These are phyloP conservation scores for Melieria crassipennis DNA, from an alignment of 2,888 invertebrate species.

Conservation along the genomic window DNA sequence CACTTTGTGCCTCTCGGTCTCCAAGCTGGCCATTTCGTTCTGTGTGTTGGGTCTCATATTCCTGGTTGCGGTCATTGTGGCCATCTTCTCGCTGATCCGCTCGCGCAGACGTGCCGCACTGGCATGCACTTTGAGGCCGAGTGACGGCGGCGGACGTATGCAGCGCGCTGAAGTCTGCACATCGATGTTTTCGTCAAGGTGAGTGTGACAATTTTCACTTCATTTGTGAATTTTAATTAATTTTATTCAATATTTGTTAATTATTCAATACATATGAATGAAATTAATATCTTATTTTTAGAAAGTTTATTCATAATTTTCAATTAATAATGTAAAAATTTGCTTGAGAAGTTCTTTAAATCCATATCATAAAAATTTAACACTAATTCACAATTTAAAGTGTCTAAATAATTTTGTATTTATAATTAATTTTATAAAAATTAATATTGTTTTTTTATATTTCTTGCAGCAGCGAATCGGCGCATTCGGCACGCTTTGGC, in stretches of 20 bases:
- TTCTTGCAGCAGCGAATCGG: constrained; percentile 61
- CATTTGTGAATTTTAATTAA: constrained; percentile 42
- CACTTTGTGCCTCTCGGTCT: constrained; percentile 77
- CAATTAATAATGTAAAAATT: too few species aligned
- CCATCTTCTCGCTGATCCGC: constrained; percentile 74
- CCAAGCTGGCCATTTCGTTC: constrained; percentile 80
- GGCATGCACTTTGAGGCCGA: constrained; percentile 34
- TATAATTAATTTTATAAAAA: neutral
- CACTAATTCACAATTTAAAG: too few species aligned
- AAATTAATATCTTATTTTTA: too few species aligned
- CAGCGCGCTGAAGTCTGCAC: constrained; percentile 58
- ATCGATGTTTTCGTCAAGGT: constrained; percentile 62
- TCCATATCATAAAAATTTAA: too few species aligned
- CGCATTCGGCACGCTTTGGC: constrained; percentile 62
- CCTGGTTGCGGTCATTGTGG: constrained; percentile 75
- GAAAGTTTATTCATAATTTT: too few species aligned
- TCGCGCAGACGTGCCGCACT: constrained; percentile 66
- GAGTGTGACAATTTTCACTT: constrained; percentile 6
- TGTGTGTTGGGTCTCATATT: constrained; percentile 78
- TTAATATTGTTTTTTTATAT: neutral
- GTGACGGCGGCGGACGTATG: constrained; percentile 45
- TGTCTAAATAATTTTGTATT: too few species aligned
- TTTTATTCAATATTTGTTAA: neutral
- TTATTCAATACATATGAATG: neutral
- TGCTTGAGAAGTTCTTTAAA: too few species aligned